Conservation (phyloP, 2,888 invertebrate genomes). For the Masnerella sp. region DNA sequence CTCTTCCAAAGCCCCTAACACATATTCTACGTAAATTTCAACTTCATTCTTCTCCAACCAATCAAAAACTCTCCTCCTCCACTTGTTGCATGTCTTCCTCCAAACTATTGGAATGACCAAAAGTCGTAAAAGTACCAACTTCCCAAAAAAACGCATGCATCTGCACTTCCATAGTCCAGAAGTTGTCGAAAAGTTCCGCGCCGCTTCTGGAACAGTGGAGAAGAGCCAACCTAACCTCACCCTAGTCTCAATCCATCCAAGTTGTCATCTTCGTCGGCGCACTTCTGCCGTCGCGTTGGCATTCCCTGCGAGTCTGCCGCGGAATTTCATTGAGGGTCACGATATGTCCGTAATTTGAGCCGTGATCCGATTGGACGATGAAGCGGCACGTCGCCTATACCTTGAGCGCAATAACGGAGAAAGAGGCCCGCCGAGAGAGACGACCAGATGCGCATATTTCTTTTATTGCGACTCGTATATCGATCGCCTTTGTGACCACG, state of each 20-base stretch:
- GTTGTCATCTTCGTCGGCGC: constrained; percentile 35
- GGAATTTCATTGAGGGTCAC: constrained; percentile 64
- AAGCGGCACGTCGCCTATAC: constrained; percentile 52
- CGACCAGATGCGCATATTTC: constrained; percentile 39
- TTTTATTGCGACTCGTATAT: constrained; percentile 48
- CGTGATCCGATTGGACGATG: constrained; percentile 66
- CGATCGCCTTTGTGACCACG: constrained; percentile 46
- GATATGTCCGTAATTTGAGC: constrained; percentile 65
- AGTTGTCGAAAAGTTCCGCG: background rate
- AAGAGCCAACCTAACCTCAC: constrained; percentile 22
- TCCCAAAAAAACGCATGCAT: too few relatives aligned
- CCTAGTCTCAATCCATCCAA: background rate
- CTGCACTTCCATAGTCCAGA: background rate
- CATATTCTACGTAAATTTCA: too few relatives aligned
- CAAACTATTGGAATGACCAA: too few relatives aligned
- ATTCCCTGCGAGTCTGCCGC: constrained; percentile 56
- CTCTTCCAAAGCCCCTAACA: too few relatives aligned
- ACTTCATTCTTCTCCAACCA: too few relatives aligned
- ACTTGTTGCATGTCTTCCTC: too few relatives aligned
- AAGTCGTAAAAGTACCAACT: too few relatives aligned
- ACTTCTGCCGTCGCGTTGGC: constrained; percentile 55
- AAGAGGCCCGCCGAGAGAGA: constrained; percentile 13
- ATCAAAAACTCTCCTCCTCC: too few relatives aligned
- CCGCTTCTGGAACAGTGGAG: background rate
- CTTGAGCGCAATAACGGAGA: constrained; percentile 49